Conservation (phyloP, 1,140 invertebrate genomes). For the Mesaphorura yosii region DNA sequence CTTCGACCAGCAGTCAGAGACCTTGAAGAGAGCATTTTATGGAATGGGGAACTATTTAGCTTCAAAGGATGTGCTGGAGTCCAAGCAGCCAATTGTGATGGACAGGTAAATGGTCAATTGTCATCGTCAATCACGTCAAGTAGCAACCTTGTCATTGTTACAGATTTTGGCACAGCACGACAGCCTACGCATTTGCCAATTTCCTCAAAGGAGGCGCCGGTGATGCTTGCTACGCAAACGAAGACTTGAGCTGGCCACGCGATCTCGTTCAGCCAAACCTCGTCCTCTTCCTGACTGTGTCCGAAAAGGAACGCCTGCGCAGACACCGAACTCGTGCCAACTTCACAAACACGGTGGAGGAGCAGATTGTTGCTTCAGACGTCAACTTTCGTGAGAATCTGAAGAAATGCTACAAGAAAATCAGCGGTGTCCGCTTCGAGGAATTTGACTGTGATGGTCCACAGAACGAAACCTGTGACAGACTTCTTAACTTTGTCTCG, state of each 20-base stretch:
- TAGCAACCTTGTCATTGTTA: background rate
- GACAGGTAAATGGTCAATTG: slow-evolving; percentile 24
- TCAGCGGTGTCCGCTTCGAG: too few species aligned
- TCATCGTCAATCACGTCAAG: background rate
- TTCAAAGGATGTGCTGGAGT: slow-evolving; percentile 9
- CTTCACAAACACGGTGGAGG: slow-evolving; percentile 28
- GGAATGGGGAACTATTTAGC: slow-evolving; percentile 29
- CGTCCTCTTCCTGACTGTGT: slow-evolving; percentile 24
- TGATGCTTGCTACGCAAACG: background rate
- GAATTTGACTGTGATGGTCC: too few species aligned
- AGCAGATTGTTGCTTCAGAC: slow-evolving; percentile 20
- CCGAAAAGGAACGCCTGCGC: slow-evolving; percentile 23
- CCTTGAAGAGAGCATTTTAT: slow-evolving; percentile 21
- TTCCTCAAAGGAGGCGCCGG: background rate
- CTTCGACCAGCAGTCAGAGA: slow-evolving; percentile 20
- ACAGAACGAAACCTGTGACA: too few species aligned
- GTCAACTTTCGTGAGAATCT: slow-evolving; percentile 18
- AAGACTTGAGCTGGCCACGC: slow-evolving; percentile 21
- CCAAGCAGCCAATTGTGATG: slow-evolving; percentile 20
- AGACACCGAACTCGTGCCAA: slow-evolving; percentile 13
- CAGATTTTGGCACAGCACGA: slow-evolving; percentile 30
- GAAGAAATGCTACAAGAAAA: too few species aligned
- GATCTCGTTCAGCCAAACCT: slow-evolving; percentile 27
- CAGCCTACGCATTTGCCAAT: slow-evolving; percentile 23
- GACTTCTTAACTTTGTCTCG: too few species aligned